phyloP scores from a whole-genome alignment of 2,113 vertebrate species.

The Alexandromys fortis region DNA sequence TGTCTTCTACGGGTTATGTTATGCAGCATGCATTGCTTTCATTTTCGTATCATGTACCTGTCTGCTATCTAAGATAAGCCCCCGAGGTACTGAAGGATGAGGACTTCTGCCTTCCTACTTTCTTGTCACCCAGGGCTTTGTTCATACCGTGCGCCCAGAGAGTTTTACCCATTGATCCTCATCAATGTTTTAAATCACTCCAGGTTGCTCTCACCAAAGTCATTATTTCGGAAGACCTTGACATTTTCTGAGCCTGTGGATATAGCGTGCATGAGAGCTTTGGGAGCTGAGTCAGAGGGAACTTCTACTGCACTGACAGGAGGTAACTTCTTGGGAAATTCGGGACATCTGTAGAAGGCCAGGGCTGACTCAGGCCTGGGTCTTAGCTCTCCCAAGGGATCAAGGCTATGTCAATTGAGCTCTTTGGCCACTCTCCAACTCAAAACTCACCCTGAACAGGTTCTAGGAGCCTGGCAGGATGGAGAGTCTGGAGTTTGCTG shows the following conservation, averaged over 20 bases:
- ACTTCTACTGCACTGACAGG: neutral
- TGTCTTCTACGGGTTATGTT: neutral
- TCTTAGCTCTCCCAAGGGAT: neutral
- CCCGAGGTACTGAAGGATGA: neutral
- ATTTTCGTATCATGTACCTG: neutral
- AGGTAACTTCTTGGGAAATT: neutral
- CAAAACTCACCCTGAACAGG: neutral
- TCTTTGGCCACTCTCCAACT: neutral
- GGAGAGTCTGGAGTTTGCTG: neutral
- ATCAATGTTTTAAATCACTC: neutral
- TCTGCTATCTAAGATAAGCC: neutral
- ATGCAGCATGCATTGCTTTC: neutral
- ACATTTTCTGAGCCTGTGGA: neutral
- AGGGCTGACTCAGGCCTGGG: neutral
- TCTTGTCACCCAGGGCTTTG: neutral
- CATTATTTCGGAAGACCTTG: neutral
- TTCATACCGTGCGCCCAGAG: neutral
- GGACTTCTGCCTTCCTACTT: neutral
- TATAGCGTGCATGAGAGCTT: neutral
- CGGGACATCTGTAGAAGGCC: neutral
- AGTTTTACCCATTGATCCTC: neutral
- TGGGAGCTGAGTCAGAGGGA: neutral
- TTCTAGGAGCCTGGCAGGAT: neutral
- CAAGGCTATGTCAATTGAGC: neutral
- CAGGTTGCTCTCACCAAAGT: neutral